phyloP scores from a whole-genome alignment of 2,113 vertebrate species.

The Struthio camelus region DNA sequence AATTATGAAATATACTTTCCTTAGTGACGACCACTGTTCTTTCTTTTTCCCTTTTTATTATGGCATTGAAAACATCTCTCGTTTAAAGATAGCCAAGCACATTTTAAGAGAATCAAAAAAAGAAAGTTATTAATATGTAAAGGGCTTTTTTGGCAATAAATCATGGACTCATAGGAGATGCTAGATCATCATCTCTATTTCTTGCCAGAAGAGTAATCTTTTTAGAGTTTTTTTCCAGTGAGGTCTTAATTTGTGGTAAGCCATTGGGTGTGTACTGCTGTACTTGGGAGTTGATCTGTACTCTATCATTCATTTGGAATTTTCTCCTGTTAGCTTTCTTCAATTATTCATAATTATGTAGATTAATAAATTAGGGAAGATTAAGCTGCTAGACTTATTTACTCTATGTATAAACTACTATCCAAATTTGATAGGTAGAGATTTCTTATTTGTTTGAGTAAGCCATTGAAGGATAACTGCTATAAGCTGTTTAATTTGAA shows the following conservation, averaged over 20 bases:
- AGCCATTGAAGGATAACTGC: neutral
- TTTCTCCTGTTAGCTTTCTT: slow-evolving; percentile 20
- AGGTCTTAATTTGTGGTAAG: slow-evolving; percentile 58
- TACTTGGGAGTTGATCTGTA: slow-evolving; percentile 28
- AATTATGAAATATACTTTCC: slow-evolving; percentile 61
- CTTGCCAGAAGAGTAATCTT: slow-evolving; percentile 36
- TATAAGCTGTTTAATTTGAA: neutral
- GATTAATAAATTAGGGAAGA: slow-evolving; percentile 2
- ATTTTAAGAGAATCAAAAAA: neutral
- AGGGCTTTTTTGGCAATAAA: slow-evolving; percentile 46
- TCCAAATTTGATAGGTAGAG: neutral
- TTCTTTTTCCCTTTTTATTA: slow-evolving; percentile 29
- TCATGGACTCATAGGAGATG: slow-evolving; percentile 4
- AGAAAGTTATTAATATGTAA: slow-evolving; percentile 22
- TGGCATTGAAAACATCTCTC: neutral
- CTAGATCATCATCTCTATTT: slow-evolving; percentile 45
- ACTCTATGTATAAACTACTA: neutral
- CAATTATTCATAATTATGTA: slow-evolving; percentile 22
- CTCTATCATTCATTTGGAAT: slow-evolving; percentile 5
- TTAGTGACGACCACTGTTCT: slow-evolving; percentile 2
- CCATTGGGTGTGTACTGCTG: neutral
- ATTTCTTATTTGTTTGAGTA: neutral
- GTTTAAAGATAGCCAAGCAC: slow-evolving; percentile 16
- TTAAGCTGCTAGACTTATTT: slow-evolving; percentile 6
- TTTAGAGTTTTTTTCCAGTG: neutral